A percentile compares a stretch with the other conserved stretches of the same genome.
Conservation (phyloP, 2,113 vertebrate species). For the Monopterus albus region DNA sequence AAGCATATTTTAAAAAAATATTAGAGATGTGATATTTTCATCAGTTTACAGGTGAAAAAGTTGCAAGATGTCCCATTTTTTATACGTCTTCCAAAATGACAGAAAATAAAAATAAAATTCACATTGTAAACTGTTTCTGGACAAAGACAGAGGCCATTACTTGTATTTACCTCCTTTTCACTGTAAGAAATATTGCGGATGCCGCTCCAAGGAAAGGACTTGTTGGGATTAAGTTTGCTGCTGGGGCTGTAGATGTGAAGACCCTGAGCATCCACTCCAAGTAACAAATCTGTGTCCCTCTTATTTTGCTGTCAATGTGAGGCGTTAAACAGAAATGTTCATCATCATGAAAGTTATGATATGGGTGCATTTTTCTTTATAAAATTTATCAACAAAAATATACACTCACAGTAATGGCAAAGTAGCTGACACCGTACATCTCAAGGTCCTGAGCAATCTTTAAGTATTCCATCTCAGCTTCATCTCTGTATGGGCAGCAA, state of each 20-base stretch:
- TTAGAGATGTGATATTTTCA: too few relatives aligned
- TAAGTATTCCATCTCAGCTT: conserved; percentile 94
- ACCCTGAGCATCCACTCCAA: conserved; percentile 91
- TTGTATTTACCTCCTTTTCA: conserved; percentile 88
- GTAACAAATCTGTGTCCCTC: conserved; percentile 87
- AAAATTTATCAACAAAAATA: neutral
- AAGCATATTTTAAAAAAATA: too few relatives aligned
- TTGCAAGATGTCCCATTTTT: too few relatives aligned
- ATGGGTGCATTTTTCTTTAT: too few relatives aligned
- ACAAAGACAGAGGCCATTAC: neutral
- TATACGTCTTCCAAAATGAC: neutral
- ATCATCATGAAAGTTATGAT: neutral
- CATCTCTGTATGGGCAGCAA: conserved; percentile 81
- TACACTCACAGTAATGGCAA: conserved; percentile 88
- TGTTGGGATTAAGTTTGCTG: conserved; percentile 90
- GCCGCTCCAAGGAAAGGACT: conserved; percentile 91
- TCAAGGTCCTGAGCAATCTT: conserved; percentile 95
- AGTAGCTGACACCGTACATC: conserved; percentile 96
- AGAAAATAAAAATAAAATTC: neutral
- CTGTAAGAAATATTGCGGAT: conserved; percentile 92
- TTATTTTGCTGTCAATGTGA: conserved; percentile 87
- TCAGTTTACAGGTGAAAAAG: too few relatives aligned
- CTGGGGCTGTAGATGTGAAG: conserved; percentile 91
- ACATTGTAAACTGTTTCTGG: too few relatives aligned
- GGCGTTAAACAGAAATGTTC: conserved; percentile 5